Base-by-base conservation (phyloP, 2,888 invertebrate genomes). In the Abrostola triplasia region DNA sequence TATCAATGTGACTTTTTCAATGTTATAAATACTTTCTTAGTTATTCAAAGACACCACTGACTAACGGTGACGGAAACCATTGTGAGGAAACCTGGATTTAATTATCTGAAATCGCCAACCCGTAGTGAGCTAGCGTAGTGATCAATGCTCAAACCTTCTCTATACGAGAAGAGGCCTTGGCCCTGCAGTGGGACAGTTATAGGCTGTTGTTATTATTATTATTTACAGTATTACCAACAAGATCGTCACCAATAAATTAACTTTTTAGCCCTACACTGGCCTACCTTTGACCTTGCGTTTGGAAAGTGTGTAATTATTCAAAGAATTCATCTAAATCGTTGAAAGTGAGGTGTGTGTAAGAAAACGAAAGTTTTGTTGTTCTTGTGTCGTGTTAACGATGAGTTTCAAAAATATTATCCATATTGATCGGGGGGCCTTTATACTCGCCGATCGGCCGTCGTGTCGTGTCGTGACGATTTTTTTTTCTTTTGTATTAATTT, bases 301-400 rank as follows among this genome's bases (percentile, higher is more conserved):
- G 60, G 79, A 82, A 80, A 82, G 82, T 54, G 40, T 47, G 24
- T 47, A 70, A 74, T 67, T 74, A 73, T 67, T 67, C 67, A 71
- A 81, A 76, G 77, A 75, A 82, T 79, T 77, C 75, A 70, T 72
- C 58, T 40, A 60, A 72, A 80, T 64, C 59, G 74, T 84, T 79
- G 90, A 90, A 91, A 91, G 91, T 83, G 84, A 87, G 77, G 83
- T 82, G 84, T 67, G 64, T 47, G 24, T 24, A 67, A 82, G 87
- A 92, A 92, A 93, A 87, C 80, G 92, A 93, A 92, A 93, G 93
- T 88, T 77, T 66, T 68, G 59, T 66, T 59, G 80, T 81, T 82
- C 80, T 80, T 70, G 76, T 84, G 86, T 86, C 87, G 85, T 85
- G 86, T 83, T 77, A 69, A 83, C 83, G 90, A 90, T 91, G 92